Evolutionary conservation across 1,140 invertebrate species (phyloP).

Genomic region (Drosophila tsacasi): DNA sequence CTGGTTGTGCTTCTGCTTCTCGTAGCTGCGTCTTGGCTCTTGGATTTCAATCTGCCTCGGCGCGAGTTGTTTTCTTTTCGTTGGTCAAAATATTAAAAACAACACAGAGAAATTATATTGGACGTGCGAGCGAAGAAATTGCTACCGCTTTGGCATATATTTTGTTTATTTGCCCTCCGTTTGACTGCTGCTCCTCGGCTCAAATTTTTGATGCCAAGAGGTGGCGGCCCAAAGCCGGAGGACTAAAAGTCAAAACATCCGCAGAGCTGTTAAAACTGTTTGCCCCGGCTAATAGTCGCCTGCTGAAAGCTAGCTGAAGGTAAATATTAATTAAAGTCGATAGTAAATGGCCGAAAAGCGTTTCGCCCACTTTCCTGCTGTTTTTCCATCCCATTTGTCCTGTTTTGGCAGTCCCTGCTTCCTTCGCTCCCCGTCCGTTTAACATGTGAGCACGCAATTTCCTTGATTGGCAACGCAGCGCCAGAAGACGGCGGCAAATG

Average conservation of each 20-base stretch:
- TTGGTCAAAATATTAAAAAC: slow-evolving; percentile 70
- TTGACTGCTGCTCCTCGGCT: slow-evolving; percentile 55
- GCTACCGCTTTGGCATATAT: slow-evolving; percentile 58
- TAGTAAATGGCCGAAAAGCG: slow-evolving; percentile 75
- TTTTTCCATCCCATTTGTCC: slow-evolving; percentile 41
- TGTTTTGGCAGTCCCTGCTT: slow-evolving; percentile 19
- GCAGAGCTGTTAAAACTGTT: slow-evolving; percentile 79
- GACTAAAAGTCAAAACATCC: slow-evolving; percentile 68
- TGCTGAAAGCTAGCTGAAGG: slow-evolving; percentile 53
- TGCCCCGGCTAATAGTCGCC: slow-evolving; percentile 73
- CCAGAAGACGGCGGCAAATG: slow-evolving; percentile 1
- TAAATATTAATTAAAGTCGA: slow-evolving; percentile 82
- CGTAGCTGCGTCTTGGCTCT: slow-evolving; percentile 37
- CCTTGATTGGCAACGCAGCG: slow-evolving; percentile 69
- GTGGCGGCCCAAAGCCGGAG: slow-evolving; percentile 4
- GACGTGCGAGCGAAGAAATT: slow-evolving; percentile 49
- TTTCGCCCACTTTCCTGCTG: slow-evolving; percentile 51
- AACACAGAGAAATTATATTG: slow-evolving; percentile 51
- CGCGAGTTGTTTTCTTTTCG: slow-evolving; percentile 42
- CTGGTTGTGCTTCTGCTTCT: slow-evolving; percentile 48
- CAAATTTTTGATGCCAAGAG: slow-evolving; percentile 52
- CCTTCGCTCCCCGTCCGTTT: slow-evolving; percentile 39
- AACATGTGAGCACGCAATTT: slow-evolving; percentile 81
- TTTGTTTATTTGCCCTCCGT: slow-evolving; percentile 78
- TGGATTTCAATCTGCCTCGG: slow-evolving; percentile 45